A percentile compares a stretch with the other conserved stretches of the same genome.
These are phyloP conservation scores for Lasioglossum oenotherae DNA, from an alignment of 2,888 invertebrate genomes.

Conservation along the genomic window DNA sequence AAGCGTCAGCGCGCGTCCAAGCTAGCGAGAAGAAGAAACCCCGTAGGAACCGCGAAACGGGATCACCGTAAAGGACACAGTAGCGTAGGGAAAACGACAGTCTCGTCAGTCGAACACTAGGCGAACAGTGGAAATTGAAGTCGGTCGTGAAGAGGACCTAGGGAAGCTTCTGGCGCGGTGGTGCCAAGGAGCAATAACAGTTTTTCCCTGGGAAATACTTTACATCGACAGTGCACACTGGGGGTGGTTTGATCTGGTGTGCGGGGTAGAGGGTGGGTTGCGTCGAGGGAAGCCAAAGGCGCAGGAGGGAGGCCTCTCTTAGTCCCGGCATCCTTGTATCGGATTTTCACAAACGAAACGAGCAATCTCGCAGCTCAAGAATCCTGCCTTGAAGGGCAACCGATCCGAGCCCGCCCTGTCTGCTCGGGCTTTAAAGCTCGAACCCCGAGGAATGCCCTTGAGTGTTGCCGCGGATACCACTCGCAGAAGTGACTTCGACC, in stretches of 20 bases:
- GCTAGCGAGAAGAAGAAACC: background rate
- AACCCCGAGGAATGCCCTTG: conserved; percentile 60
- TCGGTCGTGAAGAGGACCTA: conserved; percentile 36
- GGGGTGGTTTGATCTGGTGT: conserved; percentile 21
- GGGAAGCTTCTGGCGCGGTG: conserved; percentile 24
- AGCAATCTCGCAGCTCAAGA: conserved; percentile 67
- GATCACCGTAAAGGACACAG: conserved; percentile 18
- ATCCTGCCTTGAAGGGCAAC: conserved; percentile 59
- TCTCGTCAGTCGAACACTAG: conserved; percentile 20
- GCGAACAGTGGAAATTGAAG: conserved; percentile 43
- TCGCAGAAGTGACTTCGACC: conserved; percentile 62
- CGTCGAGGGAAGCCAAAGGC: background rate
- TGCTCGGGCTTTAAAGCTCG: conserved; percentile 47
- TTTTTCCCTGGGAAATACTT: conserved; percentile 56
- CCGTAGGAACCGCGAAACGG: background rate
- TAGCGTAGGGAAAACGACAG: background rate
- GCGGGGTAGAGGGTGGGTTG: background rate
- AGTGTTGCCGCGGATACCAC: conserved; percentile 54
- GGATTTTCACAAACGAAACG: conserved; percentile 70
- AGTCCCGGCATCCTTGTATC: conserved; percentile 64
- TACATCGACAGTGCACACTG: conserved; percentile 49
- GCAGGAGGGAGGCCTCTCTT: background rate
- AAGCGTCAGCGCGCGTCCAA: background rate
- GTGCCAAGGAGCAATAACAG: conserved; percentile 57
- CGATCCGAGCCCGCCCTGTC: conserved; percentile 38